These are phyloP conservation scores for Lepidurus arcticus DNA, from an alignment of 1,140 invertebrate genomes.

Conservation along the genomic window DNA sequence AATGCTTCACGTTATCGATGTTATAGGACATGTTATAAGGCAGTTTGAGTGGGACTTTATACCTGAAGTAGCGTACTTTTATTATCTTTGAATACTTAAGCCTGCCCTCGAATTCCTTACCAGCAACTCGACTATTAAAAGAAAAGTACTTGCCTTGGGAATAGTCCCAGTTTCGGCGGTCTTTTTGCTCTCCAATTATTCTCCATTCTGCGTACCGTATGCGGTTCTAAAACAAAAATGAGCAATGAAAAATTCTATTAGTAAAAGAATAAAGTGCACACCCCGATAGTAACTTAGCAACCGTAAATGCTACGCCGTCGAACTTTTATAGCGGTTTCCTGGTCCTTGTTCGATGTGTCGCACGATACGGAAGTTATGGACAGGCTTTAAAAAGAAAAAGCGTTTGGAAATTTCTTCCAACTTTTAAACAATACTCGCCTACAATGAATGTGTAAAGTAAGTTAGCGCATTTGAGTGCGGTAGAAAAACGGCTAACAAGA, in stretches of 20 bases:
- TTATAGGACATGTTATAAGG: too few species aligned
- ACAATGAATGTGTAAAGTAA: too few species aligned
- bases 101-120: too few species aligned
- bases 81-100: too few species aligned
- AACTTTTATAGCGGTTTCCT: not conserved
- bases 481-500: too few species aligned
- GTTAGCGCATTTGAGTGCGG: too few species aligned
- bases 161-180: not conserved
- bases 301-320: not conserved
- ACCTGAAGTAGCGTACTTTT: too few species aligned
- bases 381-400: not conserved
- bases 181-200: not conserved
- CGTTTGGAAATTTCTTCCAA: too few species aligned
- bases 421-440: too few species aligned
- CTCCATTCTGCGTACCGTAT: constrained; percentile 12
- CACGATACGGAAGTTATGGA: not conserved
- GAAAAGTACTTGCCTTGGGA: not conserved
- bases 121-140: not conserved
- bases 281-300: not conserved
- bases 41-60: too few species aligned
- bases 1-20: too few species aligned
- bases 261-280: not conserved
- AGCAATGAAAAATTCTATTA: not conserved
- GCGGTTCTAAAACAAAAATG: not conserved
- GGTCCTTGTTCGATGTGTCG: not conserved